These are phyloP conservation scores for Scortum barcoo DNA, from an alignment of 2,113 vertebrate species.

Conservation along the genomic window DNA sequence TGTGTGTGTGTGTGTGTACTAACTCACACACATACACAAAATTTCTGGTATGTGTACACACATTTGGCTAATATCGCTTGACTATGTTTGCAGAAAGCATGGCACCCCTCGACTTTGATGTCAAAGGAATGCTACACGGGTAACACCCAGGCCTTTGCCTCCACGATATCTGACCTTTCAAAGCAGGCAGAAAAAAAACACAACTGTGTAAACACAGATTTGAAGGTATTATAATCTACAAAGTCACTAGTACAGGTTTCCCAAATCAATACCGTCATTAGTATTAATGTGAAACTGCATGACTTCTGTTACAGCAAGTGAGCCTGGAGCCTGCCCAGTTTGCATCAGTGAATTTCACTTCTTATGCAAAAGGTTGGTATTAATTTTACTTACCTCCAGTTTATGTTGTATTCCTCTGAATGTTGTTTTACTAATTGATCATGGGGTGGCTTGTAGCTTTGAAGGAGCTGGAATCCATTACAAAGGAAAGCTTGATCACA, in stretches of 20 bases:
- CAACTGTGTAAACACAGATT: slow-evolving; percentile 4
- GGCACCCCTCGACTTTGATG: slow-evolving; percentile 65
- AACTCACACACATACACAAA: no score
- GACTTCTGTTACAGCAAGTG: slow-evolving; percentile 61
- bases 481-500: slow-evolving; percentile 45
- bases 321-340: slow-evolving; percentile 44
- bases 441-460: slow-evolving; percentile 58
- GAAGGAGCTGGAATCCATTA: slow-evolving; percentile 57
- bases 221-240: slow-evolving; percentile 56
- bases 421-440: background rate
- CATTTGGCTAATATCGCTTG: no score
- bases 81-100: slow-evolving; percentile 44
- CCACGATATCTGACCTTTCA: slow-evolving; percentile 50
- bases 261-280: background rate
- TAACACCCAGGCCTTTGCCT: background rate
- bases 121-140: slow-evolving; percentile 36
- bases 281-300: background rate
- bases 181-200: slow-evolving; percentile 47
- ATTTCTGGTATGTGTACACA: no score
- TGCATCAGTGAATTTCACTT: slow-evolving; percentile 17
- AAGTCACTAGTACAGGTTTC: background rate
- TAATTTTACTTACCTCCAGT: background rate
- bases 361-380: slow-evolving; percentile 62
- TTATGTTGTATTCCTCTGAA: background rate
- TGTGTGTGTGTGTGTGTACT: no score